Evolutionary conservation across 2,113 vertebrate species (phyloP).

Genomic region (Leptobrachium leishanense): DNA sequence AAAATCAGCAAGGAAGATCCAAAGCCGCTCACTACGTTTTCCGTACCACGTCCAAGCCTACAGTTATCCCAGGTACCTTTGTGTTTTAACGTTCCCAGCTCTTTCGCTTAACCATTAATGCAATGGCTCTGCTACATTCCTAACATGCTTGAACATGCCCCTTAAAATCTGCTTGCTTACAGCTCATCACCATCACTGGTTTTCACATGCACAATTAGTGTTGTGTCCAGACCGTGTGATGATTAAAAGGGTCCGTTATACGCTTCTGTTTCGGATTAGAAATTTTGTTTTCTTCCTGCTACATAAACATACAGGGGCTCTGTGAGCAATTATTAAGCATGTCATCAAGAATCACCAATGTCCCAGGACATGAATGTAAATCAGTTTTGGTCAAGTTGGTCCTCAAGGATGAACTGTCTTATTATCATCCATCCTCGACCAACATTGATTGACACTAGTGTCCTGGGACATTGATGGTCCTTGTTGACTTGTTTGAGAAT

Average conservation of each 20-base stretch:
- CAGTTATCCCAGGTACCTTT: constrained; percentile 85
- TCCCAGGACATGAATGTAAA: too few relatives aligned
- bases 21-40: constrained; percentile 79
- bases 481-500: too few relatives aligned
- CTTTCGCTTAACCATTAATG: constrained; percentile 67
- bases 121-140: constrained; percentile 61
- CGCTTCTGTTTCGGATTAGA: constrained; percentile 7
- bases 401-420: too few relatives aligned
- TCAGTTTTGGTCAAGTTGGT: too few relatives aligned
- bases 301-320: neutral
- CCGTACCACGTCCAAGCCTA: constrained; percentile 82
- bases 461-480: too few relatives aligned
- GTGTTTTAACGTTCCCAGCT: constrained; percentile 6
- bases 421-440: too few relatives aligned
- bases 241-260: constrained; percentile 4
- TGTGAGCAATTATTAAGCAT: neutral
- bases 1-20: constrained; percentile 92
- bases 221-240: constrained; percentile 33
- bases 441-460: too few relatives aligned
- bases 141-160: constrained; percentile 65
- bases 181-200: constrained; percentile 63
- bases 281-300: neutral
- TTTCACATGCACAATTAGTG: constrained; percentile 61
- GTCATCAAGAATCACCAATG: too few relatives aligned
- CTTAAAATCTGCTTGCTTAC: constrained; percentile 70